Base-by-base conservation (phyloP, 2,888 invertebrate species). In the Leptura quadrifasciata region DNA sequence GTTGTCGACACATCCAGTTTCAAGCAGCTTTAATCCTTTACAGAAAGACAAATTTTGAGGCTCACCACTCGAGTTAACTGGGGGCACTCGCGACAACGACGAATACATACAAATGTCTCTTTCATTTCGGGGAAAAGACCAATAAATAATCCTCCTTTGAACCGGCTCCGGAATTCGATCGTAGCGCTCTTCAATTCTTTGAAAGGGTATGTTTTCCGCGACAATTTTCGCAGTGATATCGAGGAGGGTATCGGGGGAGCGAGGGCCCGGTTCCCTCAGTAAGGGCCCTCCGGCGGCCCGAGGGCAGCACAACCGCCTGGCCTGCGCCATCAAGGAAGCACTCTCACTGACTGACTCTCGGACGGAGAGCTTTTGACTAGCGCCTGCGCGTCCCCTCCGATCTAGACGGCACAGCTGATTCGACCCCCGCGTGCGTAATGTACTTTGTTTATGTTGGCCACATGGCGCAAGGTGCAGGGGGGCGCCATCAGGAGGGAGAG, bases 21-120 rank as follows among this genome's bases (percentile, higher is more conserved):
- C 95, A 83, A 96, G 91, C 86, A 96, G 91, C 90, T 95, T 94
- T 89, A 96, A 92, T 89, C 96, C 96, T 89, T 95, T 94, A 91
- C 95, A 94, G 91, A 96, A 96, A 87, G 95, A 95, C 87, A 96
- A 91, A 91, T 94, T 95, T 90, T 94, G 94, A 89, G 93, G 93
- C 90, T 95, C 95, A 71, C 75, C 80, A 74, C 77, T 74, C 68
- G 75, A 78, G 84, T 87, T 89, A 85, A 89, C 89, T 75, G 90
- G 89, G 80, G 90, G 89, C 88, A 91, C 91, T 84, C 90, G 91
- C 85, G 93, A 91, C 90, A 95, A 92, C 84, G 95, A 95, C 84
- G 95, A 95, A 91, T 96, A 96, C 95, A 96, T 96, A 90, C 95
- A 95, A 89, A 96, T 96, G 91, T 96, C 96, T 87, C 94, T 92